Percentiles rank a stretch among this genome's conserved stretches.
Conservation (phyloP, 2,888 invertebrate genomes). For the Strigamia crassipes region DNA sequence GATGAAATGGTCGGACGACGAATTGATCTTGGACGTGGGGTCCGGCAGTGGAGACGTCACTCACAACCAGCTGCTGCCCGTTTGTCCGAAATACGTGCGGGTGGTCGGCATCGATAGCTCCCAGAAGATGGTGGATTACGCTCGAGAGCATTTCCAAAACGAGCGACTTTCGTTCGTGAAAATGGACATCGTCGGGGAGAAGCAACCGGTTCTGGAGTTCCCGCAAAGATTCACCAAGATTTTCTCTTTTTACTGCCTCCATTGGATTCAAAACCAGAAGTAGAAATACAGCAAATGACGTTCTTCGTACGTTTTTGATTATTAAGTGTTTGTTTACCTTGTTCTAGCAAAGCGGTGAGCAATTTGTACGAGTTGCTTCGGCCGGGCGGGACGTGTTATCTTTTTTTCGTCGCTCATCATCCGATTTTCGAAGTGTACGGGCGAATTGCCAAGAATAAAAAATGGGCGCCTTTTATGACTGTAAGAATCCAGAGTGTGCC, state of each 20-base stretch:
- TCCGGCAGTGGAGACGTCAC: conserved; percentile 76
- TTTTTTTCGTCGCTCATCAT: conserved; percentile 72
- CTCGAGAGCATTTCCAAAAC: conserved; percentile 63
- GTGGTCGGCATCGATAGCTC: conserved; percentile 73
- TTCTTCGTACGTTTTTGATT: too few relatives aligned
- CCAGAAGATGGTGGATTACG: conserved; percentile 71
- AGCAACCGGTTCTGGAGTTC: conserved; percentile 54
- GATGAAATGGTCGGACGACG: conserved; percentile 65
- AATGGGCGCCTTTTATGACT: conserved; percentile 70
- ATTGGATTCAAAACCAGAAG: conserved; percentile 77
- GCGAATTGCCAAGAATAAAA: conserved; percentile 64
- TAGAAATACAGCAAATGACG: too few relatives aligned
- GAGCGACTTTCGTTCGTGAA: conserved; percentile 57
- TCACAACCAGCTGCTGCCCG: conserved; percentile 67
- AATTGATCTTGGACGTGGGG: conserved; percentile 68
- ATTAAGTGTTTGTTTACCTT: not conserved
- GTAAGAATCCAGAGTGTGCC: too few relatives aligned
- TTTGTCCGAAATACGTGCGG: conserved; percentile 52
- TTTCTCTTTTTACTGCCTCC: conserved; percentile 77
- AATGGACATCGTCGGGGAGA: conserved; percentile 65
- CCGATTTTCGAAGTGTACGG: conserved; percentile 73
- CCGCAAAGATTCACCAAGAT: conserved; percentile 67
- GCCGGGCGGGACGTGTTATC: conserved; percentile 70
- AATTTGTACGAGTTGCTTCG: conserved; percentile 71
- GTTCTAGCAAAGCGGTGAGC: conserved; percentile 65